These are phyloP conservation scores for Escarpia spicata DNA, from an alignment of 2,888 invertebrate species.

Conservation along the genomic window DNA sequence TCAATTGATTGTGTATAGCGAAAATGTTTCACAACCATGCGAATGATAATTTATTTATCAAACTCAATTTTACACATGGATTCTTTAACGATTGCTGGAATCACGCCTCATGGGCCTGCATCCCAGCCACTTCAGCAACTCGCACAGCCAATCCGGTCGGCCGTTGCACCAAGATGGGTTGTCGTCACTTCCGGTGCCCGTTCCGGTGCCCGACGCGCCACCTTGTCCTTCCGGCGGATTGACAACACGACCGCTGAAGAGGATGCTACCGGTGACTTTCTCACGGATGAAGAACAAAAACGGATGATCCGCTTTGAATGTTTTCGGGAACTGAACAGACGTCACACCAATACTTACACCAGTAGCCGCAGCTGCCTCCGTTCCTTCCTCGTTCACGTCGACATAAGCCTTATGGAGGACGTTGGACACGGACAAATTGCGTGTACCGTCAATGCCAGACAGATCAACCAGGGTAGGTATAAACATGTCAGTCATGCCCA, in stretches of 20 bases:
- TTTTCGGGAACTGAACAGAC: conserved; percentile 19
- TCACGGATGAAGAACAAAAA: conserved; percentile 58
- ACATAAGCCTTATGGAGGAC: conserved; percentile 60
- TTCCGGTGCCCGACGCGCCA: neutral
- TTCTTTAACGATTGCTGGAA: neutral
- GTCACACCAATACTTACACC: conserved; percentile 28
- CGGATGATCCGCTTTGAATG: conserved; percentile 52
- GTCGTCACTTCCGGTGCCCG: neutral
- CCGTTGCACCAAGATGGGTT: neutral
- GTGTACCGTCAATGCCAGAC: conserved; percentile 49
- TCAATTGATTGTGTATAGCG: neutral
- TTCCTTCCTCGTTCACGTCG: conserved; percentile 61
- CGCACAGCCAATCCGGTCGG: neutral
- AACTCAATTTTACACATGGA: neutral
- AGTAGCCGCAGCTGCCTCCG: conserved; percentile 60
- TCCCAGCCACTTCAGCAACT: neutral
- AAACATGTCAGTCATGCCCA: conserved; percentile 56
- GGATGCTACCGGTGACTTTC: conserved; percentile 25
- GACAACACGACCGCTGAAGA: conserved; percentile 33
- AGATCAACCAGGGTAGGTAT: conserved; percentile 49
- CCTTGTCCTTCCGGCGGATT: neutral
- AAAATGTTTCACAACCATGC: neutral
- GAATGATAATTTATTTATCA: neutral
- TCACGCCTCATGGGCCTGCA: neutral
- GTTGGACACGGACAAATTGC: conserved; percentile 47